These are phyloP conservation scores for Chelonus insularis DNA, from an alignment of 1,140 invertebrate genomes.

Conservation along the genomic window DNA sequence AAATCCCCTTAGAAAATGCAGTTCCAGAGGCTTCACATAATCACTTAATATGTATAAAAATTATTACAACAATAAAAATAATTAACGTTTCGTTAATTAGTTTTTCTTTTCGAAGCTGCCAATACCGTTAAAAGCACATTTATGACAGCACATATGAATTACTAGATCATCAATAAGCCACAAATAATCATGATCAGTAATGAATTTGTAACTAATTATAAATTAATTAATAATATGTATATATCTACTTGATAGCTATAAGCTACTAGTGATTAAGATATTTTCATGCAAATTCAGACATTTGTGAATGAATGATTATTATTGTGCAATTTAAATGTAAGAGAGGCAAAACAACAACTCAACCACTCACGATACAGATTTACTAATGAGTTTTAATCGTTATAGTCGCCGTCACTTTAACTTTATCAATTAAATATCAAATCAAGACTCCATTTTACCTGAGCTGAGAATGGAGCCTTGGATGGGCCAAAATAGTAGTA, in stretches of 20 bases:
- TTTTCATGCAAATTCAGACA: neutral
- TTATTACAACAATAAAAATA: neutral
- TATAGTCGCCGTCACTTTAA: conserved; percentile 7
- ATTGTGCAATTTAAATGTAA: neutral
- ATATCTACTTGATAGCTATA: too few relatives aligned
- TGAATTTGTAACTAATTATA: too few relatives aligned
- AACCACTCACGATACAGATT: conserved; percentile 55
- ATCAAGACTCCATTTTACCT: conserved; percentile 62
- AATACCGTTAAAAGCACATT: too few relatives aligned
- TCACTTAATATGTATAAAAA: neutral
- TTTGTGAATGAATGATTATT: neutral
- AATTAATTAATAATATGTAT: too few relatives aligned
- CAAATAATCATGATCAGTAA: too few relatives aligned
- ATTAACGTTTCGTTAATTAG: neutral
- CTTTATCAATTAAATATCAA: conserved; percentile 47
- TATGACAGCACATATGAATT: too few relatives aligned
- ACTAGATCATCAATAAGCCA: too few relatives aligned
- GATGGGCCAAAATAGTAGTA: conserved; percentile 58
- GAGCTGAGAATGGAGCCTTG: conserved; percentile 60
- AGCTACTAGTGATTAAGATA: too few relatives aligned
- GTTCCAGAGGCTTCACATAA: too few relatives aligned
- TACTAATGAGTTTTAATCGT: conserved; percentile 36
- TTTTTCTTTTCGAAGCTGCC: neutral
- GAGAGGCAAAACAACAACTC: conserved; percentile 40
- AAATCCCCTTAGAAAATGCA: neutral